phyloP scores from a whole-genome alignment of 2,113 vertebrate genomes.

The human (Homo sapiens) region DNA sequence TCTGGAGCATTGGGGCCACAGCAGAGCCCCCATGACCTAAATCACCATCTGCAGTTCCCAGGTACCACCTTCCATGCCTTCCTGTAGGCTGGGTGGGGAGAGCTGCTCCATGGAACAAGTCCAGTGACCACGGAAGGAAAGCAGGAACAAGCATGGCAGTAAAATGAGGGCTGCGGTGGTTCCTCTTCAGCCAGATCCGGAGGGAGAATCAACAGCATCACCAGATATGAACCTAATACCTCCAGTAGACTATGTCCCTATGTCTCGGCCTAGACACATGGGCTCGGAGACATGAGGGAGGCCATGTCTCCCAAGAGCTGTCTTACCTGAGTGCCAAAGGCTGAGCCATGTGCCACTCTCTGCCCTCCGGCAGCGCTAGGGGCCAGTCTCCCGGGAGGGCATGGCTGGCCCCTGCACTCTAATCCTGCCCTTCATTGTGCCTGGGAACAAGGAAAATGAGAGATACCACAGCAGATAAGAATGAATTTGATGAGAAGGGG shows the following conservation, averaged over 20 bases:
- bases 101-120: not conserved
- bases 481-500: not conserved
- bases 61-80: not conserved
- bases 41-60: not conserved
- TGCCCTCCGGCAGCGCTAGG: not conserved
- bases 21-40: not conserved
- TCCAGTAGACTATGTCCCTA: rapidly evolving
- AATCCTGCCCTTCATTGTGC: not conserved
- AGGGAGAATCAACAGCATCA: not conserved
- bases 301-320: not conserved
- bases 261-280: rapidly evolving
- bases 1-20: not conserved
- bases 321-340: too few relatives aligned
- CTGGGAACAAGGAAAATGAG: not conserved
- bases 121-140: not conserved
- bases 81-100: not conserved
- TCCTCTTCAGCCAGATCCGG: not conserved
- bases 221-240: not conserved
- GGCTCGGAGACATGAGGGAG: not conserved
- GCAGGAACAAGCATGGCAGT: rapidly evolving
- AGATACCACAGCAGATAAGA: not conserved
- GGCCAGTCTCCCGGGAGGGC: not conserved
- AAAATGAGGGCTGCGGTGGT: not conserved
- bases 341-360: too few relatives aligned
- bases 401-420: not conserved